Evolutionary conservation across 2,797 vertebrate genomes (phyloP).

Genomic region (Diplodus puntazzo): DNA sequence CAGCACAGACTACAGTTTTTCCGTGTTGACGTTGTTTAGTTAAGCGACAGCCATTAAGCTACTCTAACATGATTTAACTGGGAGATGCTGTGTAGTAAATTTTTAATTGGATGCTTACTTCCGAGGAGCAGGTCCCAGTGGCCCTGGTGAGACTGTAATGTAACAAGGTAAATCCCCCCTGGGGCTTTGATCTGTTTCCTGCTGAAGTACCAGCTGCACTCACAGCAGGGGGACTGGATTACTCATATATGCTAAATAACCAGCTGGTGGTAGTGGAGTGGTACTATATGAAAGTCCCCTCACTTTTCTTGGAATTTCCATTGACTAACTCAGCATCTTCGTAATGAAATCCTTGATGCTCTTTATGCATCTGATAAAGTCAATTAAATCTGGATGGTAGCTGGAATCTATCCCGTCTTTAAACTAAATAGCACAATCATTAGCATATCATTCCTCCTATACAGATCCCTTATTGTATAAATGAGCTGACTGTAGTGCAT

Average conservation of each 20-base stretch:
- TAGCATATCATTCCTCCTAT: neutral
- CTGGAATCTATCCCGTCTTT: neutral
- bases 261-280: slow-evolving; percentile 43
- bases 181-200: slow-evolving; percentile 73
- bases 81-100: slow-evolving; percentile 6
- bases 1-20: neutral
- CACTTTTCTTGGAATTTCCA: slow-evolving; percentile 39
- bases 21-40: neutral
- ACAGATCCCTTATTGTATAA: neutral
- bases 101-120: slow-evolving; percentile 54
- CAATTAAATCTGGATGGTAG: neutral
- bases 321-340: neutral
- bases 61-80: slow-evolving; percentile 28
- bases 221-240: slow-evolving; percentile 59
- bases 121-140: slow-evolving; percentile 19
- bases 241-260: slow-evolving; percentile 53
- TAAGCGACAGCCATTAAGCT: slow-evolving; percentile 23
- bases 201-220: slow-evolving; percentile 72
- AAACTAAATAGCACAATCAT: neutral
- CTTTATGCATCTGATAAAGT: neutral
- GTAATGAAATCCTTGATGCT: neutral
- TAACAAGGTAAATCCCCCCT: slow-evolving; percentile 69
- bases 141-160: slow-evolving; percentile 69
- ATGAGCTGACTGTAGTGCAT: neutral
- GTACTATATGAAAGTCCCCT: slow-evolving; percentile 46